Evolutionary conservation across 92 coral and sea anemone genomes (phyloP).

Genomic region (Zoanthus sociatus): DNA sequence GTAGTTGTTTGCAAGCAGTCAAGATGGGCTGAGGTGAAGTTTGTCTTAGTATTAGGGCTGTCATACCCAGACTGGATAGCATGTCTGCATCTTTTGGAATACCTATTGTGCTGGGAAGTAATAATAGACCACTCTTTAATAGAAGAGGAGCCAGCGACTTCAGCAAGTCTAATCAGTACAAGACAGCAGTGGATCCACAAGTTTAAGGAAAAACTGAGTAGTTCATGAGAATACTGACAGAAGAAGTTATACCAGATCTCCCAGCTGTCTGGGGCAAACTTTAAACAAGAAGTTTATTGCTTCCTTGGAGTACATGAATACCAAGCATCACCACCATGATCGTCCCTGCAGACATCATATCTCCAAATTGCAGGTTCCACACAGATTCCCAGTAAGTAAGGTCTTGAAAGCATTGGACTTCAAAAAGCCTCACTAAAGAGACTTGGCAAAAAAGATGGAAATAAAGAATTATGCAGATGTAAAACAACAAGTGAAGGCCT

Average conservation of each 20-base stretch:
- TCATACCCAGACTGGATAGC: no score
- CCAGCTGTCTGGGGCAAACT: constrained; percentile 33
- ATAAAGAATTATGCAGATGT: constrained; percentile 49
- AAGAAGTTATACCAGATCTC: constrained; percentile 59
- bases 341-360: neutral
- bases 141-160: neutral
- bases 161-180: constrained; percentile 14
- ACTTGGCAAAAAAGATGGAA: constrained; percentile 42
- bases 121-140: no score
- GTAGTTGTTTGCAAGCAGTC: no score
- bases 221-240: constrained; percentile 52
- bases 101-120: no score
- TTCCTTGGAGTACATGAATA: neutral
- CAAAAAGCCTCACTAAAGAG: constrained; percentile 6
- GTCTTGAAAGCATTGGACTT: neutral
- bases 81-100: no score
- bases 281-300: constrained; percentile 26
- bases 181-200: constrained; percentile 33
- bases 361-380: neutral
- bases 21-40: no score
- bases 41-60: no score
- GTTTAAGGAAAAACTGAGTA: constrained; percentile 37
- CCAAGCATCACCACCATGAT: constrained; percentile 46
- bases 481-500: constrained; percentile 40
- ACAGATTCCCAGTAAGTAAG: neutral